These are phyloP conservation scores for Drosophila kuntzei DNA, from an alignment of 2,888 invertebrate species.

Conservation along the genomic window DNA sequence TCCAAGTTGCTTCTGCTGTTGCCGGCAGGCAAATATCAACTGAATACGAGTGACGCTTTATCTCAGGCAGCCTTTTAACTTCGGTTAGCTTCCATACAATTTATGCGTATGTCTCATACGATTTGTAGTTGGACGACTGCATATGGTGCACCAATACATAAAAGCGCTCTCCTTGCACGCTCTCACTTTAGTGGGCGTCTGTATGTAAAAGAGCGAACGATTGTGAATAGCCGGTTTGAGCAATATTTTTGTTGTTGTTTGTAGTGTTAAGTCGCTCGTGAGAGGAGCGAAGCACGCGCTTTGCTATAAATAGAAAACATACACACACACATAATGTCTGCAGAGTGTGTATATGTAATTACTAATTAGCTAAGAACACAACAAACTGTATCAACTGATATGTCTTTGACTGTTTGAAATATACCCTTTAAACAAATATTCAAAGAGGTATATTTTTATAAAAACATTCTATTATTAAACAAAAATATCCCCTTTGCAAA, in stretches of 20 bases:
- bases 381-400: slow-evolving; percentile 43
- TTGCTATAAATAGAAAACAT: slow-evolving; percentile 44
- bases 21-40: slow-evolving; percentile 71
- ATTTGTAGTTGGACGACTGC: slow-evolving; percentile 34
- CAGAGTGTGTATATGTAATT: slow-evolving; percentile 22
- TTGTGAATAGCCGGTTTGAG: slow-evolving; percentile 56
- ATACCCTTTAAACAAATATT: slow-evolving; percentile 33
- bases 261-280: slow-evolving; percentile 5
- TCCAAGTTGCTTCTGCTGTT: slow-evolving; percentile 50
- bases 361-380: slow-evolving; percentile 35
- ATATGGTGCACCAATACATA: slow-evolving; percentile 30
- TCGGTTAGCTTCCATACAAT: slow-evolving; percentile 62
- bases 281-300: slow-evolving; percentile 41
- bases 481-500: no score
- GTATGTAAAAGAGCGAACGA: slow-evolving; percentile 37
- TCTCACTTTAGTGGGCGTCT: slow-evolving; percentile 22
- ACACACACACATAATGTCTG: neutral
- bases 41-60: slow-evolving; percentile 52
- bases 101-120: slow-evolving; percentile 37
- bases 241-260: slow-evolving; percentile 37
- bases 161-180: slow-evolving; percentile 8
- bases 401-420: slow-evolving; percentile 20
- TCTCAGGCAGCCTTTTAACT: slow-evolving; percentile 50
- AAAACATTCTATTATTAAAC: neutral
- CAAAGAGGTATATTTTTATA: neutral